Base-by-base conservation (phyloP, 1,140 invertebrate species). In the Drosophila pallidifrons region DNA sequence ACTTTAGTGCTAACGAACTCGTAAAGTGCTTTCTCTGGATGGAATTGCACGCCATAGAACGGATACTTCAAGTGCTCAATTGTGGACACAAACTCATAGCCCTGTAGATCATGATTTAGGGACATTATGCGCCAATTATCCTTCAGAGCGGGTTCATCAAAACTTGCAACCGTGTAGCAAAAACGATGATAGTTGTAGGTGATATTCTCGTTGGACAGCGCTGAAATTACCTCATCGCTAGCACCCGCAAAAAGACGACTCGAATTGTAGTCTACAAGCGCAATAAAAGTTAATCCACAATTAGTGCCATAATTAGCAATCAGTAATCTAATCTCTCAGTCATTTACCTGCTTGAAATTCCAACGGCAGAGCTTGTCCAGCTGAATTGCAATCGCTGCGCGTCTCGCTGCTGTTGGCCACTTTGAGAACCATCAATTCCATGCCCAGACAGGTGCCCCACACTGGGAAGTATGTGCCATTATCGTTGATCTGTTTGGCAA, bases 401-500 rank as follows among this genome's bases (percentile, higher is more conserved):
- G 95, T 94, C 54, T 95, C 94, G 4, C 75, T 79, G 11, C 93
- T 92, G 35, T 95, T 94, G 0, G 95, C 94, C 5, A 95, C 95
- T 1, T 96, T 85, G 71, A 95, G 95, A 11, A 96, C 94, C 30
- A 99, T 90, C 13, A 98, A 91, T 91, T 99, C 96, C 92, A 98
- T 98, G 38, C 98, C 98, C 4, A 98, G 93, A 91, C 98, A 99
- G 6, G 96, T 98, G 1, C 97, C 98, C 94, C 97, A 96, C 30
- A 99, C 93, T 0, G 98, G 98, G 89, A 98, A 98, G 82, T 96
- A 96, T 67, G 95, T 94, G 7, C 95, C 96, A 1, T 93, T 92
- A 10, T 96, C 91, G 82, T 98, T 98, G 11, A 95, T 92, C 75
- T 94, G 79, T 45, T 94, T 93, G 0, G 96, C 96, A 30, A 95